phyloP scores from a whole-genome alignment of 1,140 invertebrate genomes.

The Orchesella cincta region DNA sequence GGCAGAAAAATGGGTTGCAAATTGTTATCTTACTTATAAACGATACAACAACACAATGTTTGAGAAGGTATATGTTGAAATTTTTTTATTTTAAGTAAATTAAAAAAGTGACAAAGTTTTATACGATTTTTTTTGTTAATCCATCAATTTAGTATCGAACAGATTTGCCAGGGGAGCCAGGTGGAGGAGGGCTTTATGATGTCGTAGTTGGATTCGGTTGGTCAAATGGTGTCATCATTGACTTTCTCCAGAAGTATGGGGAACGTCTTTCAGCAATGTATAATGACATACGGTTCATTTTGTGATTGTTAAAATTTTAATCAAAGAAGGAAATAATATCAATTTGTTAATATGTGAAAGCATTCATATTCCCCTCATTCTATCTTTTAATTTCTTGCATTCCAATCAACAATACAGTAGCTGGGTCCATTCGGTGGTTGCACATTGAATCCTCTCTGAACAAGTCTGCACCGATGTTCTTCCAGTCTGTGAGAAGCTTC shows the following conservation, averaged over 20 bases:
- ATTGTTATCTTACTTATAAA: conserved; percentile 56
- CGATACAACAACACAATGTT: conserved; percentile 57
- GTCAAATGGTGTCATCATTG: conserved; percentile 87
- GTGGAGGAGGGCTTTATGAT: conserved; percentile 84
- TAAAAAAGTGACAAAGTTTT: not conserved
- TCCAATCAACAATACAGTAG: conserved; percentile 54
- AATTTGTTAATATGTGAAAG: not conserved
- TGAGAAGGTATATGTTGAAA: conserved; percentile 56
- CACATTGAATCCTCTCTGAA: conserved; percentile 69
- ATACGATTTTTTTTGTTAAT: not conserved
- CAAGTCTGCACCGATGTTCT: conserved; percentile 82
- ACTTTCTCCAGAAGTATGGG: conserved; percentile 70
- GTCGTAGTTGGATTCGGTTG: conserved; percentile 91
- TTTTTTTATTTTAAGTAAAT: not conserved
- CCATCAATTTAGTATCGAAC: conserved; percentile 69
- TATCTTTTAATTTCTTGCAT: conserved; percentile 11
- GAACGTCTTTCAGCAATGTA: conserved; percentile 46
- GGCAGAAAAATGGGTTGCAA: conserved; percentile 58
- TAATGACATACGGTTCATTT: conserved; percentile 34
- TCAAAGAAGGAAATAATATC: too few species aligned
- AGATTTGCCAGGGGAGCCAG: conserved; percentile 67
- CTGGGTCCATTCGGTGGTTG: conserved; percentile 65
- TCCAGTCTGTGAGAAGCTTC: conserved; percentile 67
- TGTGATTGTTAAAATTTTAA: too few species aligned
- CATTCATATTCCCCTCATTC: not conserved